Evolutionary conservation across 2,113 vertebrate species (phyloP).

Genomic region (Oncorhynchus tshawytscha): DNA sequence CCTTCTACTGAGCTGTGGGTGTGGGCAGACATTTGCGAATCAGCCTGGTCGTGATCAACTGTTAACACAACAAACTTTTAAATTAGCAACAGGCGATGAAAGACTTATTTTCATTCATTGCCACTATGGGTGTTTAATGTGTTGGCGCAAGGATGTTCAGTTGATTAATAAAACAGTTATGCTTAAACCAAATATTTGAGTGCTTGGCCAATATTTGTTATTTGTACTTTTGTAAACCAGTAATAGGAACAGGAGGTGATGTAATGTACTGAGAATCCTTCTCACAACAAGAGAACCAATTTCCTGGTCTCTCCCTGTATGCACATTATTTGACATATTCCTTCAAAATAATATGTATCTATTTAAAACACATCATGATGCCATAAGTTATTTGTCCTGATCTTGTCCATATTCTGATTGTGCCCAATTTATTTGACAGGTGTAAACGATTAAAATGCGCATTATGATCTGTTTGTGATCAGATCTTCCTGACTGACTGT

Average conservation of each 20-base stretch:
- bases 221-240: not conserved
- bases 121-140: constrained; percentile 34
- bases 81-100: constrained; percentile 73
- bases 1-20: constrained; percentile 2
- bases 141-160: constrained; percentile 6
- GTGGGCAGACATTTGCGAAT: constrained; percentile 16
- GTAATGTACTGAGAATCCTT: constrained; percentile 25
- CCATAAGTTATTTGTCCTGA: too few species aligned
- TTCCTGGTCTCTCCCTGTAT: too few species aligned
- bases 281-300: constrained; percentile 42
- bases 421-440: too few species aligned
- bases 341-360: too few species aligned
- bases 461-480: too few species aligned
- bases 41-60: constrained; percentile 62
- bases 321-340: too few species aligned
- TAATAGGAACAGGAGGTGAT: constrained; percentile 16
- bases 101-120: constrained; percentile 65
- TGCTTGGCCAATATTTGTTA: constrained; percentile 32
- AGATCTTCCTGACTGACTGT: too few species aligned
- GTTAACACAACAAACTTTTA: constrained; percentile 71
- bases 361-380: too few species aligned
- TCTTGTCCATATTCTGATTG: too few species aligned
- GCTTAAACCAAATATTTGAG: not conserved
- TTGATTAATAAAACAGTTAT: not conserved
- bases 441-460: too few species aligned